A percentile compares a stretch with the other conserved stretches of the same genome.
These are phyloP conservation scores for Holocentrus rufus DNA, from an alignment of 2,797 vertebrate genomes.

Conservation along the genomic window DNA sequence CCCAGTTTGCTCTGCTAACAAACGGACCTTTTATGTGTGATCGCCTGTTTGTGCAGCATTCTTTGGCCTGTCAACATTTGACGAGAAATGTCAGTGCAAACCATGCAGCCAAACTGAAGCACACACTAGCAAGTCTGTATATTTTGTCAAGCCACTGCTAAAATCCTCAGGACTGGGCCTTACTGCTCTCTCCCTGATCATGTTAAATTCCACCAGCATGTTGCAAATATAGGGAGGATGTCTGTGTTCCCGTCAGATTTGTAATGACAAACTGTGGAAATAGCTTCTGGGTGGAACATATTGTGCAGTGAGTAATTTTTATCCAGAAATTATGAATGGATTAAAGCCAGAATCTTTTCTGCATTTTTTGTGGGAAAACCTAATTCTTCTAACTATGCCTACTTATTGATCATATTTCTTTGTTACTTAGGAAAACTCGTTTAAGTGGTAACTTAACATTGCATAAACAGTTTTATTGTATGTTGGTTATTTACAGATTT, in stretches of 20 bases:
- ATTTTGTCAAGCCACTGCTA: constrained; percentile 12
- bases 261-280: constrained; percentile 1
- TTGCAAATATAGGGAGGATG: constrained; percentile 15
- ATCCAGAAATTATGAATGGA: not conserved
- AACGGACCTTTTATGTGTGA: constrained; percentile 24
- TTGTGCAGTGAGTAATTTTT: not conserved
- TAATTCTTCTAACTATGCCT: not conserved
- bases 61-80: constrained; percentile 58
- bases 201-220: constrained; percentile 32
- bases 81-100: constrained; percentile 58
- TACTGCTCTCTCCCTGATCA: not conserved
- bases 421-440: too few relatives aligned
- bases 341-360: not conserved
- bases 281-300: constrained; percentile 4
- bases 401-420: too few relatives aligned
- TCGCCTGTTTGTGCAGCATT: constrained; percentile 58
- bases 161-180: constrained; percentile 7
- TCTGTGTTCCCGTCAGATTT: not conserved
- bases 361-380: not conserved
- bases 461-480: too few relatives aligned
- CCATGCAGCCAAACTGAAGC: constrained; percentile 38
- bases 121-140: constrained; percentile 18
- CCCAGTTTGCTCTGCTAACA: constrained; percentile 54
- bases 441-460: too few relatives aligned
- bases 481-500: too few relatives aligned